These are phyloP conservation scores for Nannospalax galili DNA, from an alignment of 2,113 vertebrate genomes.

Conservation along the genomic window DNA sequence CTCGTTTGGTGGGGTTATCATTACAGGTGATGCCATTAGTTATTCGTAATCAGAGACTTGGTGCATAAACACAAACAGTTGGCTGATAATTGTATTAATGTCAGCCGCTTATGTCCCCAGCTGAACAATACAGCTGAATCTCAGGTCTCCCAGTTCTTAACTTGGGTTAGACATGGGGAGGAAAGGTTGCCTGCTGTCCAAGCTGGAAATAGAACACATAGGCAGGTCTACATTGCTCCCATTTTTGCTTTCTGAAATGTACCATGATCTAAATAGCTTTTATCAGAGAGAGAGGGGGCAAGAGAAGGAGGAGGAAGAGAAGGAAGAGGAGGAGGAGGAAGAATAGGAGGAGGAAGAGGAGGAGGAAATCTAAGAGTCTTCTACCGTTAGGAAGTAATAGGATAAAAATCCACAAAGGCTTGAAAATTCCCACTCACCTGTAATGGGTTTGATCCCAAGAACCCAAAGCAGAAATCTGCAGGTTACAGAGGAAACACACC, in stretches of 20 bases:
- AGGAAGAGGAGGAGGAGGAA: background rate
- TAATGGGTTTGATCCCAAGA: background rate
- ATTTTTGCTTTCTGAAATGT: background rate
- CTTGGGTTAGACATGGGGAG: background rate
- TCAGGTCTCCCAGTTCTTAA: background rate
- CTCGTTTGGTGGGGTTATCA: background rate
- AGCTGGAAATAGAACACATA: background rate
- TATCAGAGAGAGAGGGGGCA: background rate
- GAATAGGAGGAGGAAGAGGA: background rate
- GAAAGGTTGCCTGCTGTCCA: background rate
- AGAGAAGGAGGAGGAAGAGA: background rate
- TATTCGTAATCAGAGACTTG: background rate
- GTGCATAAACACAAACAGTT: background rate
- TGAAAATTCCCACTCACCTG: background rate
- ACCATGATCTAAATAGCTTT: background rate
- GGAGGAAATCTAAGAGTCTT: background rate
- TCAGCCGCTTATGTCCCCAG: background rate
- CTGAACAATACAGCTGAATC: background rate
- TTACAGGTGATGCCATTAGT: background rate
- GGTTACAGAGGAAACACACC: too few species aligned
- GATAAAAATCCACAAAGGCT: background rate
- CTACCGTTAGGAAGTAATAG: background rate
- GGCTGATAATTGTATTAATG: background rate
- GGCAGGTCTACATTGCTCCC: rapidly evolving
- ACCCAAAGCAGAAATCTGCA: background rate